Conservation (phyloP, 2,113 vertebrate genomes). For the Engraulis encrasicolus region DNA sequence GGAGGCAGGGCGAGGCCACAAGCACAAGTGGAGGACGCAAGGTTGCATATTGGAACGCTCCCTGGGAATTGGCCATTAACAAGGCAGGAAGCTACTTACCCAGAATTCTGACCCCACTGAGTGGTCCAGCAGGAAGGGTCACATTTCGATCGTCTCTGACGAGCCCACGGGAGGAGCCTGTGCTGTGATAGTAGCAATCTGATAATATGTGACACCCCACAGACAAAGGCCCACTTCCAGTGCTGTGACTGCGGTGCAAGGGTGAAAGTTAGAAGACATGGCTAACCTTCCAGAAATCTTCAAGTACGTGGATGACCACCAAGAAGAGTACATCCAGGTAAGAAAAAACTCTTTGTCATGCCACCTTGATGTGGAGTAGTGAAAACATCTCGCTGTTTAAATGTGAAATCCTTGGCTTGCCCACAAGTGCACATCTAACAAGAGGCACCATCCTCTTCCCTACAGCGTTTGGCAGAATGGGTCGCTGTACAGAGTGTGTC, state of each 20-base stretch:
- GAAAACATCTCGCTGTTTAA: too few relatives aligned
- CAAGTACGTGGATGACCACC: slow-evolving; percentile 88
- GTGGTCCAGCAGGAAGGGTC: slow-evolving; percentile 30
- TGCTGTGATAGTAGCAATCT: slow-evolving; percentile 11
- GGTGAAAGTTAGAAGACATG: slow-evolving; percentile 71
- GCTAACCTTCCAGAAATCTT: slow-evolving; percentile 81
- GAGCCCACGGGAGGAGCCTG: neutral
- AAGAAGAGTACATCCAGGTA: slow-evolving; percentile 91
- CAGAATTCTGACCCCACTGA: slow-evolving; percentile 53
- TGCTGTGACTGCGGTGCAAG: neutral
- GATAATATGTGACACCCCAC: neutral
- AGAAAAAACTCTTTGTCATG: too few relatives aligned
- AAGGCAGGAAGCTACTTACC: slow-evolving; percentile 55
- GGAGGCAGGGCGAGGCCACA: too few relatives aligned
- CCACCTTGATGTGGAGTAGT: too few relatives aligned
- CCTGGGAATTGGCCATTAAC: too few relatives aligned
- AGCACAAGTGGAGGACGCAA: too few relatives aligned
- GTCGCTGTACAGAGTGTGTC: slow-evolving; percentile 94
- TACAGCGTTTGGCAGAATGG: slow-evolving; percentile 88
- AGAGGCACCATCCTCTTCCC: neutral
- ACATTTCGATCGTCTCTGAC: slow-evolving; percentile 43
- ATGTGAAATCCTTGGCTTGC: neutral
- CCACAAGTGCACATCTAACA: neutral
- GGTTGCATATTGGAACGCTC: too few relatives aligned
- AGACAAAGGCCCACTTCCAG: neutral